phyloP scores from a whole-genome alignment of 2,113 vertebrate genomes.

The Todiramphus saurophagus region DNA sequence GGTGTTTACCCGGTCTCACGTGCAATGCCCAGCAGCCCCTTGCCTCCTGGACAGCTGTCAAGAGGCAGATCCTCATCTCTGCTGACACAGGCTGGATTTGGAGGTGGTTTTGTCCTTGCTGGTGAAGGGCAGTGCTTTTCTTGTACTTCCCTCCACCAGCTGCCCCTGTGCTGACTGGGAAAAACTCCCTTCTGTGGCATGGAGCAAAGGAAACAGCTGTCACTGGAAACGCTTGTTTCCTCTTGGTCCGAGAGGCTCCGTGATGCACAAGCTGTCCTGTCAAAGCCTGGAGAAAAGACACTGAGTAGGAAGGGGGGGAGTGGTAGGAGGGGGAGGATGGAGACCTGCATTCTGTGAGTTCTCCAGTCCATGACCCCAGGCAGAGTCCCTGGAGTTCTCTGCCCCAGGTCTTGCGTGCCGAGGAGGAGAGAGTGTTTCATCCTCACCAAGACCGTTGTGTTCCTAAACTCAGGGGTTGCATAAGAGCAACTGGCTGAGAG shows the following conservation, averaged over 20 bases:
- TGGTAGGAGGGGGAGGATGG: neutral
- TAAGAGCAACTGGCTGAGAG: neutral
- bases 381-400: neutral
- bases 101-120: neutral
- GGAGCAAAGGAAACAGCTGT: constrained; percentile 12
- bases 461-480: neutral
- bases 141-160: constrained; percentile 22
- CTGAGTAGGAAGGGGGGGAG: neutral
- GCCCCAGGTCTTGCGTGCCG: neutral
- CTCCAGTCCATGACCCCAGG: neutral
- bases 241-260: neutral
- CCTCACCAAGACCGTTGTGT: accelerated
- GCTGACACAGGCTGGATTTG: constrained; percentile 19
- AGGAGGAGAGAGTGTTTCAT: neutral
- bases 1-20: neutral
- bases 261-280: neutral
- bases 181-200: neutral
- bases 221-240: neutral
- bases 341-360: neutral
- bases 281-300: neutral
- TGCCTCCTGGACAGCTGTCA: accelerated
- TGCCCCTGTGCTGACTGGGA: neutral
- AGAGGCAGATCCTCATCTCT: neutral
- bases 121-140: neutral
- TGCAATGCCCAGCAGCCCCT: neutral